Conservation (phyloP, 2,888 invertebrate species). For the Agelastica alni region DNA sequence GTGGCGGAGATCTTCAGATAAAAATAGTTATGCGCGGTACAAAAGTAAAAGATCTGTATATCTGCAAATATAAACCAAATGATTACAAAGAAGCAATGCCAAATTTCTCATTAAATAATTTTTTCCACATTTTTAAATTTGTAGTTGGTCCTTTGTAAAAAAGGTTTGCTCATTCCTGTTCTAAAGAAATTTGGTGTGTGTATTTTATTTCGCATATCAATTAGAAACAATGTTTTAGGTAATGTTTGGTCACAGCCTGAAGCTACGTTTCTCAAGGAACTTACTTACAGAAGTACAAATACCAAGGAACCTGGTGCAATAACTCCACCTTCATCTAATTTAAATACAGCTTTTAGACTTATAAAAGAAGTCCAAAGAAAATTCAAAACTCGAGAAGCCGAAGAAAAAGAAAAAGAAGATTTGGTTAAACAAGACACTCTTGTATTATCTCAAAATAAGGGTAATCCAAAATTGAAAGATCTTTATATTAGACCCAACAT, state of each 20-base stretch:
- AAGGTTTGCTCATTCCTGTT: too few species aligned
- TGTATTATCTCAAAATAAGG: conserved; percentile 91
- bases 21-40: too few species aligned
- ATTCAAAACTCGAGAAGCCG: conserved; percentile 97
- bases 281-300: conserved; percentile 97
- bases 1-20: too few species aligned
- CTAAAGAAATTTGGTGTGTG: neutral
- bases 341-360: conserved; percentile 94
- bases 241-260: conserved; percentile 92
- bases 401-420: conserved; percentile 98
- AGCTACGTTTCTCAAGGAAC: conserved; percentile 97
- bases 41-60: too few species aligned
- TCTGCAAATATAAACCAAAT: too few species aligned
- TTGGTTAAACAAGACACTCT: conserved; percentile 98
- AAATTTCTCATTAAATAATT: too few species aligned
- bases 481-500: conserved; percentile 99
- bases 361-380: conserved; percentile 98
- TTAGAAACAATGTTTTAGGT: conserved; percentile 51
- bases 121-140: too few species aligned
- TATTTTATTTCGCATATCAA: neutral
- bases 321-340: conserved; percentile 90
- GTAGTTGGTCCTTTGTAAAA: too few species aligned
- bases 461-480: conserved; percentile 97
- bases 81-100: too few species aligned
- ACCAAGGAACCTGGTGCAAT: conserved; percentile 96